Conservation (phyloP, 2,113 vertebrate species). For the Albula glossodonta region DNA sequence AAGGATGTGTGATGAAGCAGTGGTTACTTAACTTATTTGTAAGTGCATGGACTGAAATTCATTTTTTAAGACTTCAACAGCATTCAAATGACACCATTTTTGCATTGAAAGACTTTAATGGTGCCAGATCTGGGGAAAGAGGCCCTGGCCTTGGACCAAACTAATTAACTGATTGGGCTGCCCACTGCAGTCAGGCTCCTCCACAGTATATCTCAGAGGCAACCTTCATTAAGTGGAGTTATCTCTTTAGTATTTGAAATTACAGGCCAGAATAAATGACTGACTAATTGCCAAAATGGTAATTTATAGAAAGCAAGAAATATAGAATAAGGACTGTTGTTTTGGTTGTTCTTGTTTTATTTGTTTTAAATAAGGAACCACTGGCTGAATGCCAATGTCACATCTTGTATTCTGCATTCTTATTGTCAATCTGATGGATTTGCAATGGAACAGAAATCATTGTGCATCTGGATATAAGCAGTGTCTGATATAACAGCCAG, state of each 20-base stretch:
- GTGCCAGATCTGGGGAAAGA: background rate
- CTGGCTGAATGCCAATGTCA: background rate
- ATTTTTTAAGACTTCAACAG: background rate
- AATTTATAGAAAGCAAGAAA: background rate
- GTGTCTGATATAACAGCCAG: background rate
- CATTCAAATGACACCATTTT: background rate
- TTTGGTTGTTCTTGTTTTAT: background rate
- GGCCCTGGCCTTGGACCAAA: background rate
- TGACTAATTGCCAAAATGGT: background rate
- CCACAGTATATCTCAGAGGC: background rate
- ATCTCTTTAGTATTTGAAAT: background rate
- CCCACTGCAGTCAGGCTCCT: background rate
- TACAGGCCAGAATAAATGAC: background rate
- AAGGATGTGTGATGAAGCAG: slow-evolving; percentile 2
- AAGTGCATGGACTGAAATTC: background rate
- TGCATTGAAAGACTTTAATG: too few species aligned
- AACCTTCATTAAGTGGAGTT: background rate
- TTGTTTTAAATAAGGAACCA: background rate
- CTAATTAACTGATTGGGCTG: background rate
- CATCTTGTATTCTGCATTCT: background rate
- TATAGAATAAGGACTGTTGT: background rate
- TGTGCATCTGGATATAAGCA: slow-evolving; percentile 37
- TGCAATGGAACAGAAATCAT: slow-evolving; percentile 19
- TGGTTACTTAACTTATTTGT: background rate
- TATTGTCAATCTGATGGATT: slow-evolving; percentile 12